Evolutionary conservation across 2,888 invertebrate genomes (phyloP).

Genomic region (Drosophila antonietae): DNA sequence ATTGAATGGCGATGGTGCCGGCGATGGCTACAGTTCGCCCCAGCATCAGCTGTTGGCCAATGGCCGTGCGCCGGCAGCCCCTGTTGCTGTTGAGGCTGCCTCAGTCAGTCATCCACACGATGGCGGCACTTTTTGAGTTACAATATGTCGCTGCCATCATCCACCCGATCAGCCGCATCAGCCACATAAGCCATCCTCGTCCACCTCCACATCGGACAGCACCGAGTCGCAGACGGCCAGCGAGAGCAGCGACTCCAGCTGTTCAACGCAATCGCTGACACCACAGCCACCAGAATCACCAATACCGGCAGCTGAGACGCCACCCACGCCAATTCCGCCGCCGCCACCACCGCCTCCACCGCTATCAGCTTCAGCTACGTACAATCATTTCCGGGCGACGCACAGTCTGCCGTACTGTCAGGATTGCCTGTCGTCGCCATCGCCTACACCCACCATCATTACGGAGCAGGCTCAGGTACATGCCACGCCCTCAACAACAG

Average conservation of each 20-base stretch:
- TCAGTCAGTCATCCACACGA: conserved; percentile 68
- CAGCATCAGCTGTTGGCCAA: conserved; percentile 55
- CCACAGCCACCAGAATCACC: conserved; percentile 48
- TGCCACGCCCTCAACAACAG: conserved; percentile 50
- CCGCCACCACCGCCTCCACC: conserved; percentile 58
- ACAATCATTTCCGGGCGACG: conserved; percentile 48
- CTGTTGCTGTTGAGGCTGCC: conserved; percentile 55
- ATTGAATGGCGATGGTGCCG: conserved; percentile 66
- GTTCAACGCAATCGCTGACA: conserved; percentile 61
- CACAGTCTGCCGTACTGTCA: conserved; percentile 62
- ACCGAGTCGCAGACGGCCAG: conserved; percentile 56
- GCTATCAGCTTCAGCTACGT: conserved; percentile 33
- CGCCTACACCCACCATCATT: conserved; percentile 77
- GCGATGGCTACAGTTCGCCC: conserved; percentile 74
- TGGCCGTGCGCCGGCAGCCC: conserved; percentile 20
- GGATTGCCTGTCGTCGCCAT: conserved; percentile 75
- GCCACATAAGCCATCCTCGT: conserved; percentile 73
- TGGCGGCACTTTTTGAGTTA: conserved; percentile 84
- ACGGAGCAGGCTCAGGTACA: conserved; percentile 80
- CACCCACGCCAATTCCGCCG: conserved; percentile 29
- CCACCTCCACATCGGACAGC: conserved; percentile 68
- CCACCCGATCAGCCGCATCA: conserved; percentile 73
- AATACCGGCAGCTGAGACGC: not conserved
- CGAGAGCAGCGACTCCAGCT: conserved; percentile 66
- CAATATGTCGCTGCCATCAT: conserved; percentile 84